Percentiles rank a stretch among this genome's conserved stretches.
Evolutionary conservation across 2,797 vertebrate genomes (phyloP).

Genomic region (Lagodon rhomboides): DNA sequence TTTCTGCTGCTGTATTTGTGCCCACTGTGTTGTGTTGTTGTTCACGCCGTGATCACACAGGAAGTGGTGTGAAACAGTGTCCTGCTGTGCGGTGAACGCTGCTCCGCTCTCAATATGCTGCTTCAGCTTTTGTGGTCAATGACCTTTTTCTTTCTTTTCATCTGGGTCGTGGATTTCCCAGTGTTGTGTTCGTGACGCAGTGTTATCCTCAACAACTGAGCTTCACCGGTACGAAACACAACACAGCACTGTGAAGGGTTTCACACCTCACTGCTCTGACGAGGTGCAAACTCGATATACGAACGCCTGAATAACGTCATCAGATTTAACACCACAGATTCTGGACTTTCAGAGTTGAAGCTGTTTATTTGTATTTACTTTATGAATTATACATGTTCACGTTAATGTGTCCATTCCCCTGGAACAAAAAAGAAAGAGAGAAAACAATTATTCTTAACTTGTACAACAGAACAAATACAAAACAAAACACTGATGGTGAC

Average conservation of each 20-base stretch:
- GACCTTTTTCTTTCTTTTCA: slow-evolving; percentile 4
- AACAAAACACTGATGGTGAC: not conserved
- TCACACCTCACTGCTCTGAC: not conserved
- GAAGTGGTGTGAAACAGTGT: slow-evolving; percentile 16
- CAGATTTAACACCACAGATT: not conserved
- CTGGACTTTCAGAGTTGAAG: no score
- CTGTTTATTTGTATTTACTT: not conserved
- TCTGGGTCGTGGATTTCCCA: not conserved
- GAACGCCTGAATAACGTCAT: not conserved
- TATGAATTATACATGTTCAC: not conserved
- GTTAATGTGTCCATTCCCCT: not conserved
- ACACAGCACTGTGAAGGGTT: not conserved
- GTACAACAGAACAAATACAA: no score
- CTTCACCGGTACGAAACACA: not conserved
- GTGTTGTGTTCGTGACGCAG: not conserved
- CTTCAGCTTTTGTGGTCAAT: not conserved
- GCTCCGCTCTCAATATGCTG: not conserved
- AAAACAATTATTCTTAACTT: no score
- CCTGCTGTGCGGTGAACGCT: not conserved
- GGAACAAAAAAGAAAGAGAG: not conserved
- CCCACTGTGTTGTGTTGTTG: not conserved
- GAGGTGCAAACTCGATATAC: no score
- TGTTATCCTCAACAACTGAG: not conserved
- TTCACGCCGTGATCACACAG: slow-evolving; percentile 21
- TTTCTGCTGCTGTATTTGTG: not conserved